A percentile compares a stretch with the other conserved stretches of the same genome.
These are phyloP conservation scores for Gadopsis bispinosus DNA, from an alignment of 2,797 vertebrate species.

Conservation along the genomic window DNA sequence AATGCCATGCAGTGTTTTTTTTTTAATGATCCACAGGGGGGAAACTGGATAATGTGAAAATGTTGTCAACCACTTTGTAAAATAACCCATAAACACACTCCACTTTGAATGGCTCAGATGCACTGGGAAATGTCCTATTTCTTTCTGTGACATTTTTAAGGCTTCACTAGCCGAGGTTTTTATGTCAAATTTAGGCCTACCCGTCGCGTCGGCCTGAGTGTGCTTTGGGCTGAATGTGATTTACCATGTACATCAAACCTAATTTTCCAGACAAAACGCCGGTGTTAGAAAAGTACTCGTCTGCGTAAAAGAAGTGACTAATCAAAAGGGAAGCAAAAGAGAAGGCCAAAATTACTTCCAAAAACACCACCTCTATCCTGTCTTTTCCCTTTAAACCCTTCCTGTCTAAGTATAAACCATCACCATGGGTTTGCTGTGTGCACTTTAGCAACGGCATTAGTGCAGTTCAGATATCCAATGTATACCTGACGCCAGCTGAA, in stretches of 20 bases:
- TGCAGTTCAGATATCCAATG: neutral
- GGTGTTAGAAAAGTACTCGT: neutral
- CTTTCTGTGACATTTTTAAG: slow-evolving; percentile 34
- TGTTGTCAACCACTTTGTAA: slow-evolving; percentile 16
- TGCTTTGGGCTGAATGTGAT: slow-evolving; percentile 30
- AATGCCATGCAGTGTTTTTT: slow-evolving; percentile 31
- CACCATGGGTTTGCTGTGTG: neutral
- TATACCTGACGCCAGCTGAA: neutral
- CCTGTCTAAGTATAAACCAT: neutral
- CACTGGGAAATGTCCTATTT: slow-evolving; percentile 6
- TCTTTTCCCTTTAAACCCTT: neutral
- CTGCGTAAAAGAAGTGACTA: slow-evolving; percentile 1
- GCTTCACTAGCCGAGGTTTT: slow-evolving; percentile 8
- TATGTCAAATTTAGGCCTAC: slow-evolving; percentile 27
- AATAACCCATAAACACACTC: slow-evolving; percentile 29
- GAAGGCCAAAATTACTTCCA: neutral
- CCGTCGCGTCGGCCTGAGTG: slow-evolving; percentile 18
- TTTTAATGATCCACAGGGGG: slow-evolving; percentile 40
- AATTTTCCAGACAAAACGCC: slow-evolving; percentile 3
- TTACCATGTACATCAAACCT: slow-evolving; percentile 14
- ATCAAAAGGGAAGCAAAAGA: slow-evolving; percentile 12
- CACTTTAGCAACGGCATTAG: neutral
- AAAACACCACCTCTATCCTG: neutral
- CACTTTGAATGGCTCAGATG: slow-evolving; percentile 16
- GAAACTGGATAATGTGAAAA: slow-evolving; percentile 26